Base-by-base conservation (phyloP, 2,113 vertebrate genomes). In the Tamias sibiricus region DNA sequence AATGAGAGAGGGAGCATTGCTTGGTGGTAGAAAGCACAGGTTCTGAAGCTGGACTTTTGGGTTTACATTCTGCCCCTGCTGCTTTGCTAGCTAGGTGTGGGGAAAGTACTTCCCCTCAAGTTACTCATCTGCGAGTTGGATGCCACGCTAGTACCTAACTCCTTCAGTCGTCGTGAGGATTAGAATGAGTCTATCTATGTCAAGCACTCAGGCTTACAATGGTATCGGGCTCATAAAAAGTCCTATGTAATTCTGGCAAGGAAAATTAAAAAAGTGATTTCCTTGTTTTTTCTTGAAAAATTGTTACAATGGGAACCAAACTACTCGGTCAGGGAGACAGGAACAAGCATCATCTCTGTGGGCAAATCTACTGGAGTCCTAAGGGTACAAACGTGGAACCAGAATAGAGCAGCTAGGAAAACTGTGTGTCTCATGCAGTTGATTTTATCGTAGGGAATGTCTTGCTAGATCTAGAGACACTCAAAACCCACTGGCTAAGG, bases 351-450 rank as follows among this genome's bases (percentile, higher is more conserved):
- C 77, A 26, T 30, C 72, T 87, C 59, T 49, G 49, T 72, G 2
- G 17, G 26, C 59, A 62, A 44, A 72, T 66, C 66, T 87, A 19
- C 32, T 8, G 20, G 87, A 89, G 64, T 79, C 64, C 1, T 81
- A 28, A 81, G 47, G 37, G 35, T 71, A 8, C 40, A 79, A 95
- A 64, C 37, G 22, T 8, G 54, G 35, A 88, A 83, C 69, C 42
- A 59, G 88, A 74, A 90, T 42, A 75, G 81, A 96, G 24, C 12
- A 66, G 28, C 49, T 26, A 49, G 88, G 79, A 66, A 86, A 90
- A 85, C 2, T 37, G 87, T 85, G 44, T 79, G 49, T 95, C 85
- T 77, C 64, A 42, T 28, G 62, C 10, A 62, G 47, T 44, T 77
- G 87, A 59, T 89, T 93, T 77, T 77, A 89, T 49, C 72, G 9